Percentiles rank a stretch among this genome's conserved stretches.
Conservation (phyloP, 2,797 vertebrate genomes). For the Bradypodion pumilum region DNA sequence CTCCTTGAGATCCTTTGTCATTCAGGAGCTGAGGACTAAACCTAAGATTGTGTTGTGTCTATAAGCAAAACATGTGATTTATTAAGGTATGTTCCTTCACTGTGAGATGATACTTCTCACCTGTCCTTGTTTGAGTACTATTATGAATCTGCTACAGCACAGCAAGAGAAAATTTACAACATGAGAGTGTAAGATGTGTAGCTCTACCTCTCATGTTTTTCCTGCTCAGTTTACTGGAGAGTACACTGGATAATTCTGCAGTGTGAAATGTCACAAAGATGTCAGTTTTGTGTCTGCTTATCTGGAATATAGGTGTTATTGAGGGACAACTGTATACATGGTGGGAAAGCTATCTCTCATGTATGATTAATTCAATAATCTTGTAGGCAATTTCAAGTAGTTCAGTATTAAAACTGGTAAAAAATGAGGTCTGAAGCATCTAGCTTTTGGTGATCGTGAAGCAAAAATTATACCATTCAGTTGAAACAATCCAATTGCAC, state of each 20-base stretch:
- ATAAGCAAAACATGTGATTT: not conserved
- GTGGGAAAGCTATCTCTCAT: constrained; percentile 8
- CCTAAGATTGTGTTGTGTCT: not conserved
- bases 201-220: constrained; percentile 11
- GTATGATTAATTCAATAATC: constrained; percentile 13
- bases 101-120: not conserved
- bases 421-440: not conserved
- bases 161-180: constrained; percentile 13
- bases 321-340: constrained; percentile 3
- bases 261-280: constrained; percentile 12
- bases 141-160: constrained; percentile 1
- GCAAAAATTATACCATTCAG: not conserved
- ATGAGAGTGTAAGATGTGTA: not conserved
- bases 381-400: not conserved
- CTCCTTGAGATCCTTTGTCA: not conserved
- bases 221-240: not conserved
- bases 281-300: not conserved
- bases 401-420: not conserved
- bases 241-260: not conserved
- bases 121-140: not conserved
- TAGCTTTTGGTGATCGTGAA: not conserved
- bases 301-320: constrained; percentile 27
- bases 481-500: not conserved
- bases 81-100: not conserved
- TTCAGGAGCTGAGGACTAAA: not conserved